Conservation (phyloP, 2,797 vertebrate species). For the Enteromius unitaeniatus region DNA sequence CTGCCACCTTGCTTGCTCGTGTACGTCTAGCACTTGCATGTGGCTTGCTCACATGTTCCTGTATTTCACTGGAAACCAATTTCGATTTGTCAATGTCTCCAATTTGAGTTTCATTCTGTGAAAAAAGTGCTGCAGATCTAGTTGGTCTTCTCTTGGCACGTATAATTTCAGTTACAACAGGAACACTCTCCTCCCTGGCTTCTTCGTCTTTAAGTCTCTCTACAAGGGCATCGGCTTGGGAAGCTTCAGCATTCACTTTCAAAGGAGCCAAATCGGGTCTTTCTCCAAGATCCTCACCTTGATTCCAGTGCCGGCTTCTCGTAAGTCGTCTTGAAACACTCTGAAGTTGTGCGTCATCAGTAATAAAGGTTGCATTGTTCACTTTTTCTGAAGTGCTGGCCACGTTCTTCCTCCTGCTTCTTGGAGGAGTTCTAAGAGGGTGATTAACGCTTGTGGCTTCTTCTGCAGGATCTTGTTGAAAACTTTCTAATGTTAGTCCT, state of each 20-base stretch:
- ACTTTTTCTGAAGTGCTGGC: slow-evolving; percentile 36
- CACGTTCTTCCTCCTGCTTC: slow-evolving; percentile 71
- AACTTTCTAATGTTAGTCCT: slow-evolving; percentile 60
- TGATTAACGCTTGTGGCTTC: slow-evolving; percentile 57
- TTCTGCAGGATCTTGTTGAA: slow-evolving; percentile 68
- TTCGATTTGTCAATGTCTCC: neutral
- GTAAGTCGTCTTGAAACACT: slow-evolving; percentile 59
- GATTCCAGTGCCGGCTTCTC: slow-evolving; percentile 73
- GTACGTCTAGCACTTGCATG: slow-evolving; percentile 56
- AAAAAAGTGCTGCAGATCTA: slow-evolving; percentile 36
- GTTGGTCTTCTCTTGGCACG: slow-evolving; percentile 65
- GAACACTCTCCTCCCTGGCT: slow-evolving; percentile 63
- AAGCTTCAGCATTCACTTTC: slow-evolving; percentile 72
- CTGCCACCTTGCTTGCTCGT: slow-evolving; percentile 57
- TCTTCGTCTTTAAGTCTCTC: slow-evolving; percentile 75
- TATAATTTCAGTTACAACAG: slow-evolving; percentile 60
- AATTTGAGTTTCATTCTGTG: neutral
- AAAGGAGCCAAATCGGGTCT: slow-evolving; percentile 66
- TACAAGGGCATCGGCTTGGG: slow-evolving; percentile 73
- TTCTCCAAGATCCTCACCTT: slow-evolving; percentile 50
- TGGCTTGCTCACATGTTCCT: slow-evolving; percentile 28
- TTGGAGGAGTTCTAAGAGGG: slow-evolving; percentile 64
- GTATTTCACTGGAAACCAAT: neutral
- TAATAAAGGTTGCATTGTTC: slow-evolving; percentile 16
- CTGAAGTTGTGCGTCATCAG: slow-evolving; percentile 40